Base-by-base conservation (phyloP, 2,888 invertebrate species). In the Nesidiocoris tenuis region DNA sequence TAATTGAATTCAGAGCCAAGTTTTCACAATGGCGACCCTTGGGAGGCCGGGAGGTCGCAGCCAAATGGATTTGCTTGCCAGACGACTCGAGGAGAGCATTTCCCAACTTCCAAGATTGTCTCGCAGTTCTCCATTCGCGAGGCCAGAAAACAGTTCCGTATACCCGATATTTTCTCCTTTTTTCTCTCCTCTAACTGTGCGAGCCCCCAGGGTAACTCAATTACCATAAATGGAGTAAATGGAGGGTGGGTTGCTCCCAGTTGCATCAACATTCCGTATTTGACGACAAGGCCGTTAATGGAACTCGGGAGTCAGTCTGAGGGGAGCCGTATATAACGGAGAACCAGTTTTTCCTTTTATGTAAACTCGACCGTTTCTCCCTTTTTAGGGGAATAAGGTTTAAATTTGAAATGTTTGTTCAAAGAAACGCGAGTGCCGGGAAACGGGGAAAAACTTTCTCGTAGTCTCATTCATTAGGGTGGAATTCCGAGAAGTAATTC, bases 1-100 rank as follows among this genome's bases (percentile, higher is more conserved):
- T 70, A 70, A 70, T 70, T 70, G 70, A 70, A 70, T 70, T 70
- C 70, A 70, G 59, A 2, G 59, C 70, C 54, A 70, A 70, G 57
- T 70, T 70, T 68, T 23, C 63, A 16, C 17, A 59, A 39, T 39
- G 39, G 39, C 39, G 12, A 39, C 39, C 39, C 39, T 39, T 12
- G 39, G 39, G 39, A 39, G 39, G 5, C 39, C 12, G 39, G 39
- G 39, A 39, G 39, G 39, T 39, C 39, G 39, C 39, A 39, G 39
- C 39, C 39, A 39, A 39, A 39, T 39, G 39, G 39, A 39, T 39
- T 39, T 39, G 39, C 39, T 39, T 39, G 39, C 39, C 39, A 39
- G 39, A 39, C 39, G 39, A 39, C 39, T 39, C 39, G 3, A 12
- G 5, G 39, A 39, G 39, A 39, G 5, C 39, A 39, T 39, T 39